Base-by-base conservation (phyloP, 2,797 vertebrate genomes). In the Platyrinchus mystaceus region DNA sequence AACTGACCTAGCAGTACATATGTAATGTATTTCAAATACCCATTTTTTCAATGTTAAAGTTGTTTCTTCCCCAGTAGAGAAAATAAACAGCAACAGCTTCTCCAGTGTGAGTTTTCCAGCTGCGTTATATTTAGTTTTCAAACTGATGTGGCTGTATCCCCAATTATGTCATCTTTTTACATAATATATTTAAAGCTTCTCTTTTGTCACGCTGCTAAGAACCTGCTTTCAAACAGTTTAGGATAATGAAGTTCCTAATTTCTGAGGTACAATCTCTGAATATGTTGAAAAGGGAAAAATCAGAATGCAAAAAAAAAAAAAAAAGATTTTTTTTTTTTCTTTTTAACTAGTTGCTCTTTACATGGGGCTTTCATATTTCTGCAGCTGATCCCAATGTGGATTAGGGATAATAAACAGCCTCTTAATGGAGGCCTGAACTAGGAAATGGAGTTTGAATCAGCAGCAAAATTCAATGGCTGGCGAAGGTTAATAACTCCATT, bases 401-500 rank as follows among this genome's bases (percentile, higher is more conserved):
- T 98, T 98, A 98, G 89, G 96, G 98, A 97, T 97, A 97, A 98
- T 98, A 98, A 98, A 98, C 98, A 98, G 97, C 97, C 98, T 96
- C 96, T 98, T 98, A 98, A 98, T 98, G 97, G 97, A 98, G 97
- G 96, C 97, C 97, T 98, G 97, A 97, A 98, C 97, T 92, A 92
- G 97, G 96, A 98, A 97, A 98, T 98, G 97, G 97, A 97, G 97
- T 96, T 96, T 94, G 97, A 96, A 97, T 95, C 96, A 50, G 96
- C 97, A 58, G 97, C 97, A 75, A 59, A 96, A 97, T 96, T 94
- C 97, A 44, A 97, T 81, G 97, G 98, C 98, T 98, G 98, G 76
- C 24, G 81, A 94, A 98, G 99, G 99, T 99, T 99, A 99, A 99
- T 99, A 99, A 99, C 99, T 99, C 99, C 97, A 99, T 99, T 99